These are phyloP conservation scores for Phasia obesa DNA, from an alignment of 2,888 invertebrate genomes.

Conservation along the genomic window DNA sequence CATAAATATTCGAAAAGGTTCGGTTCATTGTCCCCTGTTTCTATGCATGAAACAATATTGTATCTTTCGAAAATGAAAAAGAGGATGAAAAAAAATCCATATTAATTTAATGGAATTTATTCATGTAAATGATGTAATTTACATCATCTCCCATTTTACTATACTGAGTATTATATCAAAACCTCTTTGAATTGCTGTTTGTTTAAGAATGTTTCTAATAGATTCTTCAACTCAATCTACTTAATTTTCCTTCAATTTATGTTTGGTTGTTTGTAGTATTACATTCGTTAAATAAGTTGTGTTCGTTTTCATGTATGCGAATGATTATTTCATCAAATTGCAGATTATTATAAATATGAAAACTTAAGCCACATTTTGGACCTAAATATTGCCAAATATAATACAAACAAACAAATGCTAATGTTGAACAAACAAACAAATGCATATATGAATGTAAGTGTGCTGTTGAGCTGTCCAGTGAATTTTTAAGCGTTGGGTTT, in stretches of 20 bases:
- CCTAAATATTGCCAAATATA: background rate
- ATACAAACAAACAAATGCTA: background rate
- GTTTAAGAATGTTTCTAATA: background rate
- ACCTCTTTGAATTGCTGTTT: conserved; percentile 3
- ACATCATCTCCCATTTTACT: background rate
- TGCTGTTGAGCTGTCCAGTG: no score
- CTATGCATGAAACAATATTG: no score
- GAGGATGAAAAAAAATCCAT: background rate
- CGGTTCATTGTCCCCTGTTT: conserved; percentile 18
- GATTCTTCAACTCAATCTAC: conserved; percentile 30
- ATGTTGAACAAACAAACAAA: background rate
- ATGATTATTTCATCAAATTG: conserved; percentile 5
- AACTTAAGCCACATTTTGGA: background rate
- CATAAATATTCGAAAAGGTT: background rate
- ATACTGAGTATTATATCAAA: conserved; percentile 2
- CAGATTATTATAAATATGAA: conserved; percentile 27
- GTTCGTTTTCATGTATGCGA: background rate
- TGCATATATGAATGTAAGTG: no score
- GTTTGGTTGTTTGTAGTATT: background rate
- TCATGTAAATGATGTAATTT: background rate
- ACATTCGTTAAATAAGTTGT: background rate
- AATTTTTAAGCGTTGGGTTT: no score
- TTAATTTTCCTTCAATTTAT: background rate
- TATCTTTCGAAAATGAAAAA: no score
- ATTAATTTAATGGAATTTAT: conserved; percentile 33